Percentiles rank a stretch among this genome's conserved stretches.
Conservation (phyloP, 1,140 invertebrate species). For the Pollicipes pollicipes region DNA sequence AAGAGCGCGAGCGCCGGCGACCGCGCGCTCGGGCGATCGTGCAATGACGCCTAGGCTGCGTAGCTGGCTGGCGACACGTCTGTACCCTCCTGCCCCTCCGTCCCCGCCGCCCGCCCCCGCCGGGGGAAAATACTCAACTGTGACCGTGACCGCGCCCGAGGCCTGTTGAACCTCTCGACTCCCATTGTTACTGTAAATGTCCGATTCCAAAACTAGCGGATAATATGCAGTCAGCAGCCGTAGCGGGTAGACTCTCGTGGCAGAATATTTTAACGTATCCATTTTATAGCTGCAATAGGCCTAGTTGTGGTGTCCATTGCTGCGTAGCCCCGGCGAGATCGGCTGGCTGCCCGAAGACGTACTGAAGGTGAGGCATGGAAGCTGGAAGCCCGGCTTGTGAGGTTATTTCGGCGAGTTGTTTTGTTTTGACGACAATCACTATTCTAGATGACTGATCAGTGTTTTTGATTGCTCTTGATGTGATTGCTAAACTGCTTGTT, state of each 20-base stretch:
- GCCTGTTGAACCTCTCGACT: no score
- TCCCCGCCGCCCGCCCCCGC: no score
- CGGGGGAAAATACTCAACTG: not conserved
- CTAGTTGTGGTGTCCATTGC: not conserved
- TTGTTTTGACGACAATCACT: constrained; percentile 1
- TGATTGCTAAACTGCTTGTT: constrained; percentile 2
- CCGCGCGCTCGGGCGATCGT: not conserved
- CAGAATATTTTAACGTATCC: constrained; percentile 2
- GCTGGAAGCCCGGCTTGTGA: not conserved
- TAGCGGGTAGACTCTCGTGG: not conserved
- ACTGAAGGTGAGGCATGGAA: no score
- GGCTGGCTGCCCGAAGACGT: no score
- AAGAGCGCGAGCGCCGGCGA: no score
- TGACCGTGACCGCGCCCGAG: no score
- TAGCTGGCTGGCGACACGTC: not conserved
- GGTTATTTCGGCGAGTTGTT: not conserved
- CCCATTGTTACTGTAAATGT: not conserved
- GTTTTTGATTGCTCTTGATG: constrained; percentile 2
- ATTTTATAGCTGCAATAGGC: not conserved
- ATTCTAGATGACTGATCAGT: not conserved
- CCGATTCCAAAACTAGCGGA: not conserved
- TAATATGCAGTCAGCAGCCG: not conserved
- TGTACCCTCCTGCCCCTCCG: not conserved
- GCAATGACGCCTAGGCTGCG: not conserved
- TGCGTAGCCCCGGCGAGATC: not conserved